Evolutionary conservation across 1,140 invertebrate species (phyloP).

Genomic region (Calliphora vicina): DNA sequence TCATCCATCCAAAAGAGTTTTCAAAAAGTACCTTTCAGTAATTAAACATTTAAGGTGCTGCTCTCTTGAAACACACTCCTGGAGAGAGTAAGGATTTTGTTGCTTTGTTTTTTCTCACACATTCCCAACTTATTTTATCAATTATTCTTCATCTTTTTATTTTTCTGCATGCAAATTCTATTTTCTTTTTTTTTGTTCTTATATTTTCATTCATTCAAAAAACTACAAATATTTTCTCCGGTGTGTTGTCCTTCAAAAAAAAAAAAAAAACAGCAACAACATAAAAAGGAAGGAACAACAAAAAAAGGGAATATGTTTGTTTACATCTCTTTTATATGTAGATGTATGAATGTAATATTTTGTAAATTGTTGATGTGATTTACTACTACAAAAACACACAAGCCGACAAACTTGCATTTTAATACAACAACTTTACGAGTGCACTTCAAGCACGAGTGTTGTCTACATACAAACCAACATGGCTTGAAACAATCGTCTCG

Average conservation of each 20-base stretch:
- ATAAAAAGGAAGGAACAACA: background rate
- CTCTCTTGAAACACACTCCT: background rate
- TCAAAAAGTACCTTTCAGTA: no score
- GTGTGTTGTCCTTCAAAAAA: conserved; percentile 28
- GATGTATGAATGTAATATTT: no score
- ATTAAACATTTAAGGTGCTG: no score
- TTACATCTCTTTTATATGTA: background rate
- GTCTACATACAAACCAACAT: no score
- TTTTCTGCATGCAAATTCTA: background rate
- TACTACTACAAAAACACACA: background rate
- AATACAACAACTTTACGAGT: background rate
- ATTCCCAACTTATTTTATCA: background rate
- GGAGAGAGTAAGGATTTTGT: background rate
- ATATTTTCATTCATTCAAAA: conserved; percentile 27
- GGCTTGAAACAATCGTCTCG: no score
- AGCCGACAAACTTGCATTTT: background rate
- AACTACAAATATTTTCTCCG: conserved; percentile 10
- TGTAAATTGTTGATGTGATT: background rate
- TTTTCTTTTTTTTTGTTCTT: background rate
- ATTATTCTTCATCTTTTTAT: background rate
- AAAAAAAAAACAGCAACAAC: background rate
- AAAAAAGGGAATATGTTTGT: background rate
- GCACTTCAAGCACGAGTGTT: no score
- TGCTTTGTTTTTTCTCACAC: background rate
- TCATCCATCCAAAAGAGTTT: no score